Evolutionary conservation across 2,888 invertebrate species (phyloP), one percentile per base, ranked within the genome.

Genomic region (Lepetodrilus schrolli): DNA sequence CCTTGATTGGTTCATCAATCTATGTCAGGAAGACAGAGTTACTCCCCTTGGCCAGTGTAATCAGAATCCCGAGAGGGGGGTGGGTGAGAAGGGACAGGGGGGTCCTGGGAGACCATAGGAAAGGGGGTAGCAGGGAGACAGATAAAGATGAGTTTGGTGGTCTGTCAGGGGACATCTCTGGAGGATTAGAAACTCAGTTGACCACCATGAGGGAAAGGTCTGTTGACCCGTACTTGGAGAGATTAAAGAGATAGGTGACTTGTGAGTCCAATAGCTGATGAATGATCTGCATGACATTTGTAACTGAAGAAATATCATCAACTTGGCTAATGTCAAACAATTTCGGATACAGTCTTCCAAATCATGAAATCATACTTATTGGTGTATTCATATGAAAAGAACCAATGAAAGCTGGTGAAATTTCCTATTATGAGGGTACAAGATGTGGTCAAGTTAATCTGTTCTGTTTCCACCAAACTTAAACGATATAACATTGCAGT

Each of bases 251-350:
- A 23, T 58, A 30, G 17, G n/a, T 58, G 58, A 58, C 34, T 30
- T 58, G 58, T 30, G 26, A 58, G 58, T 58, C 58, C 34, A 58
- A 58, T 58, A n/a, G 58, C 58, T 58, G 58, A 58, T 58, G 34
- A 30, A 58, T 58, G 10, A 30, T 30, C 58, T 2, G 2, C 30
- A 58, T 26, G 20, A 21, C 30, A 30, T 58, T 34, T 58, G 13
- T 17, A 58, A 58, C 17, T 58, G 58, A 30, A n/a, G 58, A 58
- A 58, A n/a, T n/a, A n/a, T n/a, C n/a, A n/a, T n/a, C n/a, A n/a
- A n/a, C n/a, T n/a, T n/a, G n/a, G n/a, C n/a, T n/a, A n/a, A n/a
- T n/a, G n/a, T n/a, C n/a, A n/a, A n/a, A n/a, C n/a, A n/a, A n/a
- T n/a, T n/a, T n/a, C n/a, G n/a, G n/a, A n/a, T n/a, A n/a, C n/a